Percentiles rank a stretch among this genome's conserved stretches.
These are phyloP conservation scores for Zeugodacus cucurbitae DNA, from an alignment of 1,140 invertebrate species.

Conservation along the genomic window DNA sequence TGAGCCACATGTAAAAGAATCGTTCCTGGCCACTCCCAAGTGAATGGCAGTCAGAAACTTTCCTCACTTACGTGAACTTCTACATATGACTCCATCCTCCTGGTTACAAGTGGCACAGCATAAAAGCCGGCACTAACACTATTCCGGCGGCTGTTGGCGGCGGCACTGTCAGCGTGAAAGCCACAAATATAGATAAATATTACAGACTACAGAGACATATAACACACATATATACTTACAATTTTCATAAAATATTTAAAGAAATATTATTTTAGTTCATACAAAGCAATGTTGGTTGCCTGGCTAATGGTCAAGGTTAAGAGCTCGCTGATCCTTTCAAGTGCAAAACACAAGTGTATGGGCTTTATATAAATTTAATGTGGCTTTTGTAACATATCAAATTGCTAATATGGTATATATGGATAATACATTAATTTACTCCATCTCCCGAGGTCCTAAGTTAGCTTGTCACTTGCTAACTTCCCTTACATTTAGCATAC, in stretches of 20 bases:
- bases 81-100: too few species aligned
- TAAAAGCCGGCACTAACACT: background rate
- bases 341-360: too few species aligned
- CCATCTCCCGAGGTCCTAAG: background rate
- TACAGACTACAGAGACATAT: background rate
- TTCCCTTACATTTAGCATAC: background rate
- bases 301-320: background rate
- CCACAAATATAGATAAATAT: background rate
- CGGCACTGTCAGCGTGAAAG: background rate
- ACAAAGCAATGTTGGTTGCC: background rate
- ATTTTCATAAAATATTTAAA: background rate
- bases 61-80: too few species aligned
- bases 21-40: too few species aligned
- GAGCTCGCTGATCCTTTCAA: background rate
- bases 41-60: too few species aligned
- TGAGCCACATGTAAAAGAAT: too few species aligned
- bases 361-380: background rate
- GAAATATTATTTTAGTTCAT: background rate
- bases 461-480: background rate
- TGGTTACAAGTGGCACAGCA: background rate
- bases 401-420: background rate
- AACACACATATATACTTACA: background rate
- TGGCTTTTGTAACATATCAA: background rate
- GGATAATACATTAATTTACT: background rate
- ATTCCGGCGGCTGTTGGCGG: background rate